These are phyloP conservation scores for Sinonovacula constricta DNA, from an alignment of 1,140 invertebrate species.

Conservation along the genomic window DNA sequence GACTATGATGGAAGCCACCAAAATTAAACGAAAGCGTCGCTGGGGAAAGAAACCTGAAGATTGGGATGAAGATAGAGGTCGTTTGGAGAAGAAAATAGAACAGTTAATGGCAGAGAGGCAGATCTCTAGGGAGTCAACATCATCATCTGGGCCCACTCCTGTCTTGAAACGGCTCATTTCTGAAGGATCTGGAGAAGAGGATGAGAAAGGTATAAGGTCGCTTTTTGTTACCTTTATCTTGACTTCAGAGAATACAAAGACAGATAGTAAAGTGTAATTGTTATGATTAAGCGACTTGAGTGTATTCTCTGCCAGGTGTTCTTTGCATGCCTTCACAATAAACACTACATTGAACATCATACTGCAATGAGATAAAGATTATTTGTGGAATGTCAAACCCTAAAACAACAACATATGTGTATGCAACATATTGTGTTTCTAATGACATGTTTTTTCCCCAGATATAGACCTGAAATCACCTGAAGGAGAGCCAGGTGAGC, in stretches of 20 bases:
- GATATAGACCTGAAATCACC: constrained; percentile 26
- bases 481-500: constrained; percentile 10
- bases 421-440: no score
- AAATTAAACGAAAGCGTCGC: constrained; percentile 68
- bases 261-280: no score
- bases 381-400: no score
- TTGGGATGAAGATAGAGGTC: constrained; percentile 42
- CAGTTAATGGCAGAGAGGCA: constrained; percentile 47
- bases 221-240: neutral
- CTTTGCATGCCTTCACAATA: no score
- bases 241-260: no score
- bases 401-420: no score
- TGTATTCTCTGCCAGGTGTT: no score
- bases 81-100: constrained; percentile 52
- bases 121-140: constrained; percentile 9
- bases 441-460: no score
- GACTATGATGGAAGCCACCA: constrained; percentile 84
- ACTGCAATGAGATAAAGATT: no score
- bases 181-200: constrained; percentile 36
- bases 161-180: constrained; percentile 34
- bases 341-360: no score
- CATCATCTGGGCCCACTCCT: constrained; percentile 8
- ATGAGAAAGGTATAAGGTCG: neutral
- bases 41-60: constrained; percentile 50
- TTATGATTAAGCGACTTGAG: no score